A percentile compares a stretch with the other conserved stretches of the same genome.
Conservation (phyloP, 1,140 invertebrate genomes). For the Drosophila simulans region DNA sequence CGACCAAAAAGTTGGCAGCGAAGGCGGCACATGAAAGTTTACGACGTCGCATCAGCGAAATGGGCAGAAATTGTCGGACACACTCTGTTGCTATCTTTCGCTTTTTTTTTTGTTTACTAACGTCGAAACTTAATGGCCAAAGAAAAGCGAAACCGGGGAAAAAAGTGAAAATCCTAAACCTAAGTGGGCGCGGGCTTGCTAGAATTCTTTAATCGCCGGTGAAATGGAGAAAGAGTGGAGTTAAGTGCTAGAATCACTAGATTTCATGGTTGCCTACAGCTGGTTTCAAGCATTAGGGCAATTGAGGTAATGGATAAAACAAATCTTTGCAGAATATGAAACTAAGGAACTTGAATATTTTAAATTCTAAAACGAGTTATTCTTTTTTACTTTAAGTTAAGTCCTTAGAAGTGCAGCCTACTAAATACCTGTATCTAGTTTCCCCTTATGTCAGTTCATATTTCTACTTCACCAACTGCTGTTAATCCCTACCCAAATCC, state of each 20-base stretch:
- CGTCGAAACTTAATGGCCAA: constrained; percentile 54
- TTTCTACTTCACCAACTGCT: background rate
- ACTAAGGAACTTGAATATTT: background rate
- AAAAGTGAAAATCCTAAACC: constrained; percentile 65
- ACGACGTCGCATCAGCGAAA: constrained; percentile 59
- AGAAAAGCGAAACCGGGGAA: constrained; percentile 66
- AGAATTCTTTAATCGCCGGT: constrained; percentile 50
- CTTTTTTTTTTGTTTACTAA: constrained; percentile 14
- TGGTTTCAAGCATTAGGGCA: background rate
- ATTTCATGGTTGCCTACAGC: constrained; percentile 7
- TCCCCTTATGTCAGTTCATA: constrained; percentile 5
- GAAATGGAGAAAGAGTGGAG: constrained; percentile 20
- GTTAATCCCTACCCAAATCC: constrained; percentile 5
- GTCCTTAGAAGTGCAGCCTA: background rate
- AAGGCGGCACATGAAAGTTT: constrained; percentile 79
- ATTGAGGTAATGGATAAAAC: background rate
- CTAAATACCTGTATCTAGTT: background rate
- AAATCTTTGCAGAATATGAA: background rate
- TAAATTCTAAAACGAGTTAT: too few species aligned
- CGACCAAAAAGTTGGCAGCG: constrained; percentile 75
- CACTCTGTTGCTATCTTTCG: constrained; percentile 33
- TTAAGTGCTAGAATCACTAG: constrained; percentile 26
- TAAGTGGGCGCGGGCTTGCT: constrained; percentile 45
- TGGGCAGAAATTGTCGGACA: constrained; percentile 66
- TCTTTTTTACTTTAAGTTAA: too few species aligned